phyloP scores from a whole-genome alignment of 2,888 invertebrate species.

The Catocala nupta region DNA sequence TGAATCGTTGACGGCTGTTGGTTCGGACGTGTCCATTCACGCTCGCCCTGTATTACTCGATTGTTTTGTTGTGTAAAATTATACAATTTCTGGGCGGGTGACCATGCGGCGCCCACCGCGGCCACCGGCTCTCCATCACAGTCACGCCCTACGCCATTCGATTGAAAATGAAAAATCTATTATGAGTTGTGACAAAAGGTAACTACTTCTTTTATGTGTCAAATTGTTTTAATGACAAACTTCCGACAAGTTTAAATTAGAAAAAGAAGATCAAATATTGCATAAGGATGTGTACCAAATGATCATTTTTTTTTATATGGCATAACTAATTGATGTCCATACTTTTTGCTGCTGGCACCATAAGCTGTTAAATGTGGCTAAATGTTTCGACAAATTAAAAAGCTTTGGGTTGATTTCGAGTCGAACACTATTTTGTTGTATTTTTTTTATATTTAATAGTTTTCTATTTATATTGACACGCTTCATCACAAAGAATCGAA shows the following conservation, averaged over 20 bases:
- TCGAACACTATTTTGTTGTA: slow-evolving; percentile 59
- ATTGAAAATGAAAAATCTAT: slow-evolving; percentile 59
- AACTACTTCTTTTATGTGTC: slow-evolving; percentile 28
- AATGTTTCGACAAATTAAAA: slow-evolving; percentile 59
- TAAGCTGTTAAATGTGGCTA: slow-evolving; percentile 53
- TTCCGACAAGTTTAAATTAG: slow-evolving; percentile 8
- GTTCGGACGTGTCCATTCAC: slow-evolving; percentile 76
- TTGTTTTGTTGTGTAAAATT: slow-evolving; percentile 81
- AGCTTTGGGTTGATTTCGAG: slow-evolving; percentile 60
- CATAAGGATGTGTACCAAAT: background rate
- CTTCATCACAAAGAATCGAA: slow-evolving; percentile 73
- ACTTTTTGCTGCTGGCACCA: slow-evolving; percentile 73
- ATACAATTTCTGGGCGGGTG: slow-evolving; percentile 79
- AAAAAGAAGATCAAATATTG: background rate
- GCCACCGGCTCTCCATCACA: slow-evolving; percentile 36
- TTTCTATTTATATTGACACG: slow-evolving; percentile 80
- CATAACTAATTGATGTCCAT: slow-evolving; percentile 38
- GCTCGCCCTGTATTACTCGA: slow-evolving; percentile 64
- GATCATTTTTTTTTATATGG: slow-evolving; percentile 19
- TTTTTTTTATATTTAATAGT: slow-evolving; percentile 72
- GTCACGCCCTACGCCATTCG: slow-evolving; percentile 65
- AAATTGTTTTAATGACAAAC: slow-evolving; percentile 16
- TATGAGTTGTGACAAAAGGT: slow-evolving; percentile 39
- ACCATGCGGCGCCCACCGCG: slow-evolving; percentile 56
- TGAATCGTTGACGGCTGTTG: slow-evolving; percentile 73